A percentile compares a stretch with the other conserved stretches of the same genome.
Conservation (phyloP, 2,797 vertebrate genomes). For the Enteromius radiatus region DNA sequence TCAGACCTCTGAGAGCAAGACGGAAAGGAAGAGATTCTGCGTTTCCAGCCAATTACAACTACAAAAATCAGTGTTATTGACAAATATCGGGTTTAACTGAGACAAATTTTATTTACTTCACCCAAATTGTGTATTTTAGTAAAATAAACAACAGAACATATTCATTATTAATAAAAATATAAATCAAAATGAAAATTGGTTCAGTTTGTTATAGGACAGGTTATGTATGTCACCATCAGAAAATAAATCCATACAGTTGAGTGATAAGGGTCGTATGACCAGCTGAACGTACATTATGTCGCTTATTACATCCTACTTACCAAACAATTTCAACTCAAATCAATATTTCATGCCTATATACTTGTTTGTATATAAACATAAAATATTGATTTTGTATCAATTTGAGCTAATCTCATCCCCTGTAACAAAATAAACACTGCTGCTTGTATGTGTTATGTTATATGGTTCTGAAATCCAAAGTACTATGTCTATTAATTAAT, state of each 20-base stretch:
- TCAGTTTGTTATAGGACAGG: neutral
- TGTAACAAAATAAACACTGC: neutral
- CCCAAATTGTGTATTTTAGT: neutral
- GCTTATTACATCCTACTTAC: neutral
- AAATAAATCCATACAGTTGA: neutral
- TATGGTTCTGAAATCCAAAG: neutral
- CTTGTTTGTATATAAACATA: neutral
- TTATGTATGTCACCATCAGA: neutral
- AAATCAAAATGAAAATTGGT: neutral
- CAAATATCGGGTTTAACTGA: neutral
- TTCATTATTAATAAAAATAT: neutral
- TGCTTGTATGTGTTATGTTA: neutral
- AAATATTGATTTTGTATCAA: neutral
- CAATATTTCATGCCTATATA: neutral
- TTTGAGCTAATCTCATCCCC: neutral
- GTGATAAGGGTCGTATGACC: neutral
- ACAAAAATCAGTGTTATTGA: constrained; percentile 4
- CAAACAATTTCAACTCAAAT: neutral
- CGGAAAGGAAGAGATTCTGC: neutral
- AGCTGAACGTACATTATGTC: neutral
- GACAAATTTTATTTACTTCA: constrained; percentile 10
- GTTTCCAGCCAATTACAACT: constrained; percentile 14
- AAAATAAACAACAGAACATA: neutral
- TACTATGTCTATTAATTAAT: neutral
- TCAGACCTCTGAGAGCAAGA: neutral